Evolutionary conservation across 2,797 vertebrate genomes (phyloP), one percentile per base, ranked within the genome.

Genomic region (Notolepis coatsorum): DNA sequence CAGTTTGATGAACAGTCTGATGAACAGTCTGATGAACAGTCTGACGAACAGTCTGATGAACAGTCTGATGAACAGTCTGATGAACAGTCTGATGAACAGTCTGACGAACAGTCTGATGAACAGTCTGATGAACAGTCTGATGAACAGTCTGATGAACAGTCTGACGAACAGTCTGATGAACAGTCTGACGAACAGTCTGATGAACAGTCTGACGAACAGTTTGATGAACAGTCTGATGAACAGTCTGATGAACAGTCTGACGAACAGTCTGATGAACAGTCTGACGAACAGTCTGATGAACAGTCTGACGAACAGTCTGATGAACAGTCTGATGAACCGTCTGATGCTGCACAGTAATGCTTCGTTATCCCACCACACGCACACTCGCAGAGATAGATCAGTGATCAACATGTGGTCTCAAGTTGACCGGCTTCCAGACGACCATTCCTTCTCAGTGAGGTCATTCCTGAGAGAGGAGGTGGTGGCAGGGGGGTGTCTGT

Each of bases 391-490:
- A 81, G 68, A 83, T 84, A 84, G 80, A 84, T 84, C 73, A 73
- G 79, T 81, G 85, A 92, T 91, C 88, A 91, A 92, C 90, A 91
- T 91, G 85, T 90, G 88, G 84, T 85, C 85, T 89, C 82, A 76
- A 90, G 80, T 89, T 90, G 88, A 90, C 84, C 72, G 88, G 83
- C 84, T 91, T 92, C 91, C 90, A 92, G 81, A 84, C 75, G 77
- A 84, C 89, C 91, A 93, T 93, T 91, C 91, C 80, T 92, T 83
- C 75, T 73, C 54, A 73, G 84, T 94, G 88, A 94, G 88, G 89
- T 93, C 92, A 93, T 80, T 64, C n/a, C 81, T 88, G 85, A 91
- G 92, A 91, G 82, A 85, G 86, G 91, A 92, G 92, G 87, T 90
- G 85, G 89, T 88, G 85, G 86, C 84, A 84, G 88, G 83, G 87